These are phyloP conservation scores for Onchidella celtica DNA, from an alignment of 2,888 invertebrate species.

Conservation along the genomic window DNA sequence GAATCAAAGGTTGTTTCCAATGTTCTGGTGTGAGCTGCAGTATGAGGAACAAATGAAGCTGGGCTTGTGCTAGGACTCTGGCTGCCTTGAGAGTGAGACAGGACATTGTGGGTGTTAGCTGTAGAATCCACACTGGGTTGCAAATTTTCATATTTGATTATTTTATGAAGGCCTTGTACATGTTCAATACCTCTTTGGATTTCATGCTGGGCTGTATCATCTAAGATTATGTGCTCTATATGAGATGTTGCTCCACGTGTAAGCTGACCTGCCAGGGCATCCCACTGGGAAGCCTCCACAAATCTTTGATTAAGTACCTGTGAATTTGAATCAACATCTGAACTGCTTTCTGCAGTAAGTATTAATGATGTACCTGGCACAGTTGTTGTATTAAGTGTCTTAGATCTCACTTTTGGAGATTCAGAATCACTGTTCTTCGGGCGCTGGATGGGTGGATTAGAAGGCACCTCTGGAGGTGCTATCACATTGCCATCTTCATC, in stretches of 20 bases:
- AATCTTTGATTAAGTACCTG: constrained; percentile 39
- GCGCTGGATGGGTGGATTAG: constrained; percentile 7
- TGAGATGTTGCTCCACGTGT: constrained; percentile 13
- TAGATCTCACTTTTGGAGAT: constrained; percentile 1
- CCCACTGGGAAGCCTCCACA: constrained; percentile 44
- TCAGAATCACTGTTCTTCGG: constrained; percentile 20
- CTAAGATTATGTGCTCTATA: constrained; percentile 43
- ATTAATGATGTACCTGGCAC: constrained; percentile 21
- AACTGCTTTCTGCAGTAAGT: constrained; percentile 14
- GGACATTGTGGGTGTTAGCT: background rate
- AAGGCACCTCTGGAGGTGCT: constrained; percentile 42
- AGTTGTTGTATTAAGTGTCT: background rate
- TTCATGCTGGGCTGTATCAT: constrained; percentile 44
- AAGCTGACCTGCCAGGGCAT: constrained; percentile 34
- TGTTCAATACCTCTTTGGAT: constrained; percentile 40
- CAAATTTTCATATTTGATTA: constrained; percentile 40
- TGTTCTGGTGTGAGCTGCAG: constrained; percentile 4
- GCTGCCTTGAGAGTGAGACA: constrained; percentile 28
- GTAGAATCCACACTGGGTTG: background rate
- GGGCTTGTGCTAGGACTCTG: constrained; percentile 45
- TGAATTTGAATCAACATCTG: constrained; percentile 33
- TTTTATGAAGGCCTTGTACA: constrained; percentile 39
- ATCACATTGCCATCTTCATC: constrained; percentile 48
- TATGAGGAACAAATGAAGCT: constrained; percentile 26
- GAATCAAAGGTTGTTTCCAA: constrained; percentile 36